A percentile compares a stretch with the other conserved stretches of the same genome.
phyloP scores from a whole-genome alignment of 1,140 invertebrate genomes.

The Rhagoletis pomonella region DNA sequence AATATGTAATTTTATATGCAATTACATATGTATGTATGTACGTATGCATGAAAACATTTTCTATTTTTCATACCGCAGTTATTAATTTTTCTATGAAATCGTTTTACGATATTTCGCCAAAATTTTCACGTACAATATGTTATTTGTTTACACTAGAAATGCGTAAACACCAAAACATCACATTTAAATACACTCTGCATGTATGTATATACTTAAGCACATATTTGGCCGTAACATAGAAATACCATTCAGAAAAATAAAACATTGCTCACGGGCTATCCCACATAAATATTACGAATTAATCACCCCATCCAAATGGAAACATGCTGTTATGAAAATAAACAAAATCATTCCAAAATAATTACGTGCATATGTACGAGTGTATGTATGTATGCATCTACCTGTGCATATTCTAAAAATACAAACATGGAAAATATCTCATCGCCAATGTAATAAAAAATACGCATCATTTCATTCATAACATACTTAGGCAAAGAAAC shows the following conservation, averaged over 20 bases:
- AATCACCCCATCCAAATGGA: neutral
- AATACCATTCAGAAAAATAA: too few relatives aligned
- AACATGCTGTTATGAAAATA: neutral
- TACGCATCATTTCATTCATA: neutral
- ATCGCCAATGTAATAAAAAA: neutral
- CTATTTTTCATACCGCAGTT: neutral
- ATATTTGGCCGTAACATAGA: too few relatives aligned
- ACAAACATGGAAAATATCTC: neutral
- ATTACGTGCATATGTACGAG: too few relatives aligned
- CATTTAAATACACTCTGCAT: neutral
- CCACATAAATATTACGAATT: neutral
- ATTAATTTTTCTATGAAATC: neutral
- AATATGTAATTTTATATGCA: too few relatives aligned
- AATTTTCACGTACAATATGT: neutral
- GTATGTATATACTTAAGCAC: too few relatives aligned
- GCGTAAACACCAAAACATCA: neutral
- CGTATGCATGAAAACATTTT: neutral
- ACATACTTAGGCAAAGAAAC: neutral
- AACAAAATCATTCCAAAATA: neutral
- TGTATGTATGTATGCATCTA: neutral
- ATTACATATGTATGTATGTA: too few relatives aligned
- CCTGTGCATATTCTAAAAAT: neutral
- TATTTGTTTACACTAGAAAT: conserved; percentile 6
- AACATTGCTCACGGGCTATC: neutral
- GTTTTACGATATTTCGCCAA: neutral